A percentile compares a stretch with the other conserved stretches of the same genome.
These are phyloP conservation scores for Lophura nycthemera DNA, from an alignment of 2,113 vertebrate species.

Conservation along the genomic window DNA sequence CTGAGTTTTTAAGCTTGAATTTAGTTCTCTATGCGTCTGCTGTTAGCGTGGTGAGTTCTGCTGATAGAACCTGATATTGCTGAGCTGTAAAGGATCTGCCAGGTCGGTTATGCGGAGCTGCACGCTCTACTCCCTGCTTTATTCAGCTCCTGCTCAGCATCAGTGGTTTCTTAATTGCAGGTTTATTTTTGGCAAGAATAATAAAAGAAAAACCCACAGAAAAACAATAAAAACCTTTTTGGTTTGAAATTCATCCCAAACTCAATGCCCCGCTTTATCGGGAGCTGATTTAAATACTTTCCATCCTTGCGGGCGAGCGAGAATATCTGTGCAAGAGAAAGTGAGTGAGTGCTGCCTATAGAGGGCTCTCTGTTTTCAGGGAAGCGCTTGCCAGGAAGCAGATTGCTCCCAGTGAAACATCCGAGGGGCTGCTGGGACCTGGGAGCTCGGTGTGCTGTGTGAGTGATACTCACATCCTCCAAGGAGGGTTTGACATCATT, in stretches of 20 bases:
- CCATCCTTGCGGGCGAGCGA: background rate
- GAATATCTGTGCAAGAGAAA: background rate
- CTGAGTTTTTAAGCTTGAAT: background rate
- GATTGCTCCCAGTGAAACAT: background rate
- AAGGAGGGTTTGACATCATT: slow-evolving; percentile 59
- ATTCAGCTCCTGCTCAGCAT: background rate
- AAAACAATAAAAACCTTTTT: background rate
- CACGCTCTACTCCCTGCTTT: background rate
- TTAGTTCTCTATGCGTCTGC: background rate
- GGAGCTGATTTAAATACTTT: background rate
- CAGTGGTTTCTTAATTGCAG: background rate
- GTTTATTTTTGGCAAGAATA: background rate
- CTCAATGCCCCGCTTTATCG: background rate
- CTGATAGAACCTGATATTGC: background rate
- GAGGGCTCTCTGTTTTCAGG: background rate
- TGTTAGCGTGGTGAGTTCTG: background rate
- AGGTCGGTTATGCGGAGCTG: background rate
- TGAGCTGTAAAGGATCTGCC: background rate
- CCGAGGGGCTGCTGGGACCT: background rate
- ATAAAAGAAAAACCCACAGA: background rate
- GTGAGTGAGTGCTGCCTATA: background rate
- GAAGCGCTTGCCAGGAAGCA: background rate
- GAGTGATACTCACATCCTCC: background rate
- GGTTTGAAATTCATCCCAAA: background rate
- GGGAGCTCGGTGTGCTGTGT: background rate